Percentiles rank a stretch among this genome's conserved stretches.
Evolutionary conservation across 2,797 vertebrate genomes (phyloP).

Genomic region (Hydrolagus colliei): DNA sequence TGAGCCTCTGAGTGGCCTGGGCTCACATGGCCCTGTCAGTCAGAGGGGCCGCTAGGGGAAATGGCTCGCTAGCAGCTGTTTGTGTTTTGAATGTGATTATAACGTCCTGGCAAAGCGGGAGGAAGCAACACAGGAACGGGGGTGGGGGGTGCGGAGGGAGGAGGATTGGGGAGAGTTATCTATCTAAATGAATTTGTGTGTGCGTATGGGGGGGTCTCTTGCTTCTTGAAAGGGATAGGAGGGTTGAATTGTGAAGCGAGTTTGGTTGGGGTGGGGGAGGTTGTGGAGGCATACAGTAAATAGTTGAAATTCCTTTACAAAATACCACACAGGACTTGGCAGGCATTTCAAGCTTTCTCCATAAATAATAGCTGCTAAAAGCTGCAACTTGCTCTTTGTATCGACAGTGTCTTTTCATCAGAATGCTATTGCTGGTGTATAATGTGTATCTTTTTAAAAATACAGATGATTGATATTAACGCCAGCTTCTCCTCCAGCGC

Average conservation of each 20-base stretch:
- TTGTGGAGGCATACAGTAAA: slow-evolving; percentile 44
- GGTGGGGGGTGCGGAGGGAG: no score
- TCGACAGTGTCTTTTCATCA: neutral
- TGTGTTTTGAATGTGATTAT: slow-evolving; percentile 3
- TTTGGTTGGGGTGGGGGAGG: slow-evolving; percentile 39
- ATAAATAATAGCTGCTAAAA: neutral
- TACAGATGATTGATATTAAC: neutral
- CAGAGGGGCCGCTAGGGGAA: neutral
- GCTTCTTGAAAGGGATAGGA: neutral
- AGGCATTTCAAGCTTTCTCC: neutral
- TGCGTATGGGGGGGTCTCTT: slow-evolving; percentile 31
- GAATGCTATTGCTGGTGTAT: neutral
- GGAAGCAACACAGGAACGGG: neutral
- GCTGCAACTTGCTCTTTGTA: slow-evolving; percentile 1
- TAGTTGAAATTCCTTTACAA: slow-evolving; percentile 26
- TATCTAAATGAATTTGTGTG: neutral
- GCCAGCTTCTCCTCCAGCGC: neutral
- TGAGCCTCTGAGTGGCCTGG: slow-evolving; percentile 15
- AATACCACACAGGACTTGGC: slow-evolving; percentile 26
- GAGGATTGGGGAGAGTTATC: neutral
- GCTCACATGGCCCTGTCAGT: slow-evolving; percentile 24
- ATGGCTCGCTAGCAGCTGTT: neutral
- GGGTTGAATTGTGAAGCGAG: neutral
- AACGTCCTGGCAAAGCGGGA: slow-evolving; percentile 3
- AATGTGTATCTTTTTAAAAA: neutral